These are phyloP conservation scores for Sinodicranocentrus sp. DNA, from an alignment of 2,888 invertebrate species.

Conservation along the genomic window DNA sequence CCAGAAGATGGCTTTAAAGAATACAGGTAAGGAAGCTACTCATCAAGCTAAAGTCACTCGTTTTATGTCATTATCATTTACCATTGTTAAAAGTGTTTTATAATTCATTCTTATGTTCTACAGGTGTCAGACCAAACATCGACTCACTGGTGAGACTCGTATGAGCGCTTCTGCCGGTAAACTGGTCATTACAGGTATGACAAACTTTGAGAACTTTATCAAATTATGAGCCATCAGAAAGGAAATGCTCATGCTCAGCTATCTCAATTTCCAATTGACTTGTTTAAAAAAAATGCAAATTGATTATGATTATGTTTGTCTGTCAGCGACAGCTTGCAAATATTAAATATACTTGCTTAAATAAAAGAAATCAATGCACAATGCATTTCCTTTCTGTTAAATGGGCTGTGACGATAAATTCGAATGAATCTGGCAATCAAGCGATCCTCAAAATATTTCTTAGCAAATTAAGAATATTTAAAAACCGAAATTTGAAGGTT, in stretches of 20 bases:
- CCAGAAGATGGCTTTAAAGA: slow-evolving; percentile 96
- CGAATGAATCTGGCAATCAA: slow-evolving; percentile 72
- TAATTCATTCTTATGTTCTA: slow-evolving; percentile 11
- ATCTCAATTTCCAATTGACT: neutral
- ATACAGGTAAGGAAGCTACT: slow-evolving; percentile 80
- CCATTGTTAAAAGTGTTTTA: too few relatives aligned
- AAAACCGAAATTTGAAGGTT: slow-evolving; percentile 5
- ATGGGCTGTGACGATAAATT: slow-evolving; percentile 76
- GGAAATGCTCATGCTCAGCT: slow-evolving; percentile 48
- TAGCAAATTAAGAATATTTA: slow-evolving; percentile 3
- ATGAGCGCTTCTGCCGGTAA: slow-evolving; percentile 95
- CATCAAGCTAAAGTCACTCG: neutral
- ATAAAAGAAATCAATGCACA: neutral
- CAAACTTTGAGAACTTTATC: slow-evolving; percentile 63
- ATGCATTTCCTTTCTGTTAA: slow-evolving; percentile 72
- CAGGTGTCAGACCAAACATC: slow-evolving; percentile 95
- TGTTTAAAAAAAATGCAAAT: neutral
- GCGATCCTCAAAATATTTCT: neutral
- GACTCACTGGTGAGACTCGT: slow-evolving; percentile 94
- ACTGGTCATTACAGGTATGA: slow-evolving; percentile 96
- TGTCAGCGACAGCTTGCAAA: too few relatives aligned
- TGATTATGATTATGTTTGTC: neutral
- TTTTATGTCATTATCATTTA: too few relatives aligned
- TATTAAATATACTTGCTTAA: too few relatives aligned
- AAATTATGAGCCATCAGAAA: slow-evolving; percentile 58